These are phyloP conservation scores for Silurus asotus DNA, from an alignment of 2,113 vertebrate species.

Conservation along the genomic window DNA sequence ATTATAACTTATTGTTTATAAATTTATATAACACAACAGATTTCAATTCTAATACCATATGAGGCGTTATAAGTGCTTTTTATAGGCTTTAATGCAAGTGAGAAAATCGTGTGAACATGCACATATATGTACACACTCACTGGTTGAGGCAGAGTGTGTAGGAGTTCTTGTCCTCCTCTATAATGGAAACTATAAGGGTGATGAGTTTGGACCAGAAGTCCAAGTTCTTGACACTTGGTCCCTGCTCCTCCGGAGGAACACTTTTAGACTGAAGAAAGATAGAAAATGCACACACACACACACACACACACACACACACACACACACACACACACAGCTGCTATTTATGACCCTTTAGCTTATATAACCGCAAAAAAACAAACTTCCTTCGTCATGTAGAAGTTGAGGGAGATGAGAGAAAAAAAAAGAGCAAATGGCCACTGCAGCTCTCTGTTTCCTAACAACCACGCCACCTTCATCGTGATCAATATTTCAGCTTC, in stretches of 20 bases:
- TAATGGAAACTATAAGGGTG: constrained; percentile 97
- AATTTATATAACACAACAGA: background rate
- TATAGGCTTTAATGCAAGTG: background rate
- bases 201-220: constrained; percentile 99
- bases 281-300: constrained; percentile 20
- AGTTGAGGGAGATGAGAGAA: background rate
- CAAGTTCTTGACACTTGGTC: constrained; percentile 94
- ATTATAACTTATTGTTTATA: background rate
- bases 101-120: background rate
- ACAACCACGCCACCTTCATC: constrained; percentile 19
- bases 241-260: constrained; percentile 91
- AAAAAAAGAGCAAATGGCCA: background rate
- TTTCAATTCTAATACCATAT: background rate
- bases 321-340: background rate
- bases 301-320: constrained; percentile 21
- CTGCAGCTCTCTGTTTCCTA: constrained; percentile 30
- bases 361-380: background rate
- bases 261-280: constrained; percentile 80
- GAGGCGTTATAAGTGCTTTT: background rate
- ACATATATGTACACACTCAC: constrained; percentile 74
- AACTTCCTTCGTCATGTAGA: background rate
- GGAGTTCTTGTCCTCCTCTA: constrained; percentile 97
- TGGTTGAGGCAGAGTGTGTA: constrained; percentile 97
- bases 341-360: background rate
- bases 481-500: constrained; percentile 47